Evolutionary conservation across 2,888 invertebrate species (phyloP), one percentile per base, ranked within the genome.

Genomic region (Drosophila picticornis): DNA sequence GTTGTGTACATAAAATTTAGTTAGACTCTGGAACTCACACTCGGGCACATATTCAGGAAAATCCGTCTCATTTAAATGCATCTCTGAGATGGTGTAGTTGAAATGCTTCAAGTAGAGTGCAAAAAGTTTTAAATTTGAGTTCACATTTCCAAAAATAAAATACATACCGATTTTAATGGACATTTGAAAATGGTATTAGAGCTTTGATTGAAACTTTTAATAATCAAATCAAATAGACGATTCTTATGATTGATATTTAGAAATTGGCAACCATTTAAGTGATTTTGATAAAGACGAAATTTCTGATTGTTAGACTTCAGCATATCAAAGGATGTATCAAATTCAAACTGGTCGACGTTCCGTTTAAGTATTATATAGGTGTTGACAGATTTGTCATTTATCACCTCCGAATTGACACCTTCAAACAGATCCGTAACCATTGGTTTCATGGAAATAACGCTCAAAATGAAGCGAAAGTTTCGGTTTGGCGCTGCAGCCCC

Each of bases 141-240:
- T 4, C 11, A 6, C 4, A 25, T 51, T 19, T 43, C 11, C 6
- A 4, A 36, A 22, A 31, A n/a, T n/a, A n/a, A 27, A 48, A 13
- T 34, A 63, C 74, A 50, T 43, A 82, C 85, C 68, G 58, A 11
- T 52, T 11, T 69, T 0, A 83, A 19, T 2, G 85, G 85, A 22
- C 83, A 82, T 11, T 10, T 31, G 0, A 75, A 9, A n/a, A 25
- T n/a, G 0, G 16, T 29, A 27, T 83, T 66, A 13, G 55, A 46
- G 4, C 66, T 58, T 9, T 40, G 50, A 0, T 27, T 66, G 4
- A 80, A 19, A 34, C 34, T 66, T 6, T 55, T 75, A 0, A 52
- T 36, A 2, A 65, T 50, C 22, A 75, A 6, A 27, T 43, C 51
- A 1, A 81, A 52, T 2, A 82, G 10, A 0, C 60, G 72, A 77